phyloP scores from a whole-genome alignment of 2,888 invertebrate genomes.

The Lepidocyrtinus sp. region DNA sequence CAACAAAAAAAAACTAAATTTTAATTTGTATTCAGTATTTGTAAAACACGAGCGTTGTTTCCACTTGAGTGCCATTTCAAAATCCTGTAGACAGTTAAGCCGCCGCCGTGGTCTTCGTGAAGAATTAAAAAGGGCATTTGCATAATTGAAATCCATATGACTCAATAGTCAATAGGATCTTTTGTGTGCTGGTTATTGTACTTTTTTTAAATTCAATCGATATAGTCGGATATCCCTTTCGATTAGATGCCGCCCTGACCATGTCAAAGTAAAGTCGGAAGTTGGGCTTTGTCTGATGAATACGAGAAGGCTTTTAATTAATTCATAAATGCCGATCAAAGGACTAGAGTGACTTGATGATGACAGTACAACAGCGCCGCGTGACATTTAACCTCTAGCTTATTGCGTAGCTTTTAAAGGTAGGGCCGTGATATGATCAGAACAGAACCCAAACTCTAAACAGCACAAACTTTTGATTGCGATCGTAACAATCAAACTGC shows the following conservation, averaged over 20 bases:
- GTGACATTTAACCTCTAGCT: conserved; percentile 38
- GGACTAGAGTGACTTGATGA: background rate
- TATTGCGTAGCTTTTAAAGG: background rate
- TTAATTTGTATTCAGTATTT: background rate
- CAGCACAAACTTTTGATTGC: background rate
- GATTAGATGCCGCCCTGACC: background rate
- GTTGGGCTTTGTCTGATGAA: too few relatives aligned
- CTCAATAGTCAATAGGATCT: too few relatives aligned
- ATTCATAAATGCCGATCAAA: background rate
- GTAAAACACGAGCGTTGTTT: background rate
- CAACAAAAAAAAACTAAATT: background rate
- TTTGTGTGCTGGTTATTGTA: too few relatives aligned
- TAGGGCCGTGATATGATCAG: background rate
- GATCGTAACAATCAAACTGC: background rate
- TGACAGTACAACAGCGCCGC: conserved; percentile 14
- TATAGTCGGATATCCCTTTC: background rate
- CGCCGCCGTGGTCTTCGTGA: too few relatives aligned
- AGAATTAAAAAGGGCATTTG: background rate
- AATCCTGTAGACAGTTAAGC: background rate
- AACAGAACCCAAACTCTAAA: background rate
- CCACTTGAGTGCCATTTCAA: background rate
- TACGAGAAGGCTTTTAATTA: background rate
- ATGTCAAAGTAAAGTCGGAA: background rate
- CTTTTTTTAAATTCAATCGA: too few relatives aligned
- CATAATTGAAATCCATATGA: background rate